Percentiles rank a stretch among this genome's conserved stretches.
phyloP scores from a whole-genome alignment of 2,888 invertebrate genomes.

The Tenodera sinensis region DNA sequence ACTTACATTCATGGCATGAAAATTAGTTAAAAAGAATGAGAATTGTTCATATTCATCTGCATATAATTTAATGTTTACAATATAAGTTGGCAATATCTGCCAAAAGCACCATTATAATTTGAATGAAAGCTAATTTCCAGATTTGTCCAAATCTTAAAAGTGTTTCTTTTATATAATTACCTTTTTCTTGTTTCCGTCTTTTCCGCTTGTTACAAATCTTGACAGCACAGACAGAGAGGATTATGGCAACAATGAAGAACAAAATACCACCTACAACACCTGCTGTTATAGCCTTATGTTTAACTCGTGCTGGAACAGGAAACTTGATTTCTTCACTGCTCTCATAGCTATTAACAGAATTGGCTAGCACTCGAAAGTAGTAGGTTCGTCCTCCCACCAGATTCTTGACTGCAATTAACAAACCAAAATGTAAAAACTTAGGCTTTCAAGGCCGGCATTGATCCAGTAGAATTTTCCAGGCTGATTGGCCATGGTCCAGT shows the following conservation, averaged over 20 bases:
- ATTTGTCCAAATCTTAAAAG: background rate
- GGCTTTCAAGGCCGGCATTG: too few relatives aligned
- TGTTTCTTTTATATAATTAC: slow-evolving; percentile 50
- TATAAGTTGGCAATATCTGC: too few relatives aligned
- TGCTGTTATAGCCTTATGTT: slow-evolving; percentile 93
- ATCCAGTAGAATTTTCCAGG: too few relatives aligned
- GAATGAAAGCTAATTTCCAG: background rate
- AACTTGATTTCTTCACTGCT: slow-evolving; percentile 85
- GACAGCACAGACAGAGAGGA: slow-evolving; percentile 94
- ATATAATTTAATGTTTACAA: too few relatives aligned
- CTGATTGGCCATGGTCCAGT: too few relatives aligned
- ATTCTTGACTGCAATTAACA: slow-evolving; percentile 83
- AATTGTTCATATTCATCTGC: too few relatives aligned
- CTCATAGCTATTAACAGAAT: slow-evolving; percentile 81
- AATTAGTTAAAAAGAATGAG: too few relatives aligned
- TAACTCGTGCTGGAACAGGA: slow-evolving; percentile 84
- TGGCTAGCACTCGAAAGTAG: slow-evolving; percentile 87
- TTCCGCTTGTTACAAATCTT: slow-evolving; percentile 97
- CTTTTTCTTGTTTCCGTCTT: slow-evolving; percentile 96
- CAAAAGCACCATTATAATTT: background rate
- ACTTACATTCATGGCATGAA: too few relatives aligned
- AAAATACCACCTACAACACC: slow-evolving; percentile 95
- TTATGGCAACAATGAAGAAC: slow-evolving; percentile 96
- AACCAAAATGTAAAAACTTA: too few relatives aligned
- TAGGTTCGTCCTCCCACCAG: slow-evolving; percentile 87